Conservation (phyloP, 2,113 vertebrate genomes). For the Lophotis ruficrista region DNA sequence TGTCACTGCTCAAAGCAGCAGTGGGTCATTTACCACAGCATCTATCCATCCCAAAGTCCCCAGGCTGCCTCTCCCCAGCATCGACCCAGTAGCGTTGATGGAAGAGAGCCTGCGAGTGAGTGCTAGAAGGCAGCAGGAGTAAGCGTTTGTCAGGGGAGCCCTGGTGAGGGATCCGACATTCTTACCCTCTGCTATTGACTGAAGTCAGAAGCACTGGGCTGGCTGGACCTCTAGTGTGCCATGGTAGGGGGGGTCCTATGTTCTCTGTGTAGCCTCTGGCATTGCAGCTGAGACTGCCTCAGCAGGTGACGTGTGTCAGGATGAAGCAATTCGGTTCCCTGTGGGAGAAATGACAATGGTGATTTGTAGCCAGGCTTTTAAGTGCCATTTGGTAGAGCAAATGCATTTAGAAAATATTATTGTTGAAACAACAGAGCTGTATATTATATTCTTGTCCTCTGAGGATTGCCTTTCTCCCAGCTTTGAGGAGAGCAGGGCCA, state of each 20-base stretch:
- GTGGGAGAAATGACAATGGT: neutral
- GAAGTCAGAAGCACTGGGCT: neutral
- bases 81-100: accelerated
- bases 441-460: neutral
- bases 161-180: neutral
- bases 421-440: neutral
- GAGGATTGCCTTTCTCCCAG: neutral
- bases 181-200: neutral
- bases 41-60: accelerated
- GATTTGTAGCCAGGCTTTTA: neutral
- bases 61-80: neutral
- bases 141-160: neutral
- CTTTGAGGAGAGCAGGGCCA: neutral
- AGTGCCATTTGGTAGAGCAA: neutral
- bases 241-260: neutral
- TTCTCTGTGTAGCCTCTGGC: neutral
- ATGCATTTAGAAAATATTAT: neutral
- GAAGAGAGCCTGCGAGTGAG: neutral
- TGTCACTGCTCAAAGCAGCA: neutral
- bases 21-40: neutral
- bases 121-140: neutral
- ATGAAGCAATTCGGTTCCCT: neutral
- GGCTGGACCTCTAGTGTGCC: neutral
- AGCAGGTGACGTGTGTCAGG: neutral
- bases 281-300: neutral